phyloP scores from a whole-genome alignment of 2,888 invertebrate genomes.

The Aphidoletes aphidimyza region DNA sequence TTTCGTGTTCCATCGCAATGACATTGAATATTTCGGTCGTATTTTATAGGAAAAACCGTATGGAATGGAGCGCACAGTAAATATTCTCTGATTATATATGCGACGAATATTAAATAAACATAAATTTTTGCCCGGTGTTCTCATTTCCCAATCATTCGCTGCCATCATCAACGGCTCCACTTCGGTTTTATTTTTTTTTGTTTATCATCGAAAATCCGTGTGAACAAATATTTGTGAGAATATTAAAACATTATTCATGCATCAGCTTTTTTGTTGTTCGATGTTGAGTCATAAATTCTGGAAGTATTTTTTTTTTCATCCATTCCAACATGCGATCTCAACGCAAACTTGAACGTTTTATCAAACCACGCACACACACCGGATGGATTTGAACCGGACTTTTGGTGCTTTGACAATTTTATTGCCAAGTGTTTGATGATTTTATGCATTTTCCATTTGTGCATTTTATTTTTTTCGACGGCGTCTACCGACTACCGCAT shows the following conservation, averaged over 20 bases:
- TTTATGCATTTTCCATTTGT: neutral
- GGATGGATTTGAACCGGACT: neutral
- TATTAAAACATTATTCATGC: constrained; percentile 16
- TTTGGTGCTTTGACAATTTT: neutral
- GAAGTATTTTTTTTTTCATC: too few relatives aligned
- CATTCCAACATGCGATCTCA: neutral
- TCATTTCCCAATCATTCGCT: neutral
- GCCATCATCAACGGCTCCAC: neutral
- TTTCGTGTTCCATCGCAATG: constrained; percentile 13
- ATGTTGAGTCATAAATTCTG: neutral
- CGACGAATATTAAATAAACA: constrained; percentile 15
- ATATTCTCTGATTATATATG: too few relatives aligned
- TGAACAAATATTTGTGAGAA: neutral
- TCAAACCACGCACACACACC: neutral
- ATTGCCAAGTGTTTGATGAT: constrained; percentile 37
- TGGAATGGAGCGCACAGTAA: neutral
- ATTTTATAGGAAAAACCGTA: neutral
- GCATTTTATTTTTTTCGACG: neutral
- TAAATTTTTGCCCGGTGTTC: neutral
- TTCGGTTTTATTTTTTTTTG: neutral
- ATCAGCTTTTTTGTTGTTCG: neutral
- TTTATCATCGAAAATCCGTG: neutral
- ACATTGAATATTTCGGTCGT: neutral
- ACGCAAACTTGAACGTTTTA: neutral
- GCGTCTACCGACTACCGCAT: neutral